Percentiles rank a stretch among this genome's conserved stretches.
Evolutionary conservation across 2,797 vertebrate genomes (phyloP).

Genomic region (Iguana delicatissima): DNA sequence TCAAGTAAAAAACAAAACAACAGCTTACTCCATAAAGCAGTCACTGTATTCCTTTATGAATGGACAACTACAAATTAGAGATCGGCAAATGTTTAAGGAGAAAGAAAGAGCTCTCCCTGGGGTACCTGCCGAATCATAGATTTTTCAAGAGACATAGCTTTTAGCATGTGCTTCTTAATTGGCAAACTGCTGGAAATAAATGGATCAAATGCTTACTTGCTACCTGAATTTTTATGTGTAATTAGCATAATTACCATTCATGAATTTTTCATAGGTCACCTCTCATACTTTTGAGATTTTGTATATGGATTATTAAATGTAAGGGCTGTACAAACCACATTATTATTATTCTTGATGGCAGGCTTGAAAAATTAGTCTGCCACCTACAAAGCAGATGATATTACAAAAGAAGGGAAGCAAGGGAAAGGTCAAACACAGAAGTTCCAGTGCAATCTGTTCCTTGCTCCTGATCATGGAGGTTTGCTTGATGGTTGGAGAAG

Average conservation of each 20-base stretch:
- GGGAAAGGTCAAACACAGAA: conserved; percentile 37
- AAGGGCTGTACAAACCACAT: conserved; percentile 19
- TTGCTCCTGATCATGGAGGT: neutral
- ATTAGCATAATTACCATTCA: conserved; percentile 61
- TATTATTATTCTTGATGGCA: conserved; percentile 21
- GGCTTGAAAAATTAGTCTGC: neutral
- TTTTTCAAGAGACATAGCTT: conserved; percentile 36
- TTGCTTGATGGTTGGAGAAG: neutral
- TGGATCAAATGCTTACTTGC: conserved; percentile 41
- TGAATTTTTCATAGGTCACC: conserved; percentile 43
- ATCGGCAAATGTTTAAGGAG: conserved; percentile 28
- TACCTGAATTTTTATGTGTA: conserved; percentile 47
- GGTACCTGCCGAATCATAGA: conserved; percentile 15
- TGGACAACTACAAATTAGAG: conserved; percentile 19
- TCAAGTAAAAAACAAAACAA: neutral
- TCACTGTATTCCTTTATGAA: neutral
- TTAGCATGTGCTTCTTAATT: conserved; percentile 33
- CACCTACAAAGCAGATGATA: neutral
- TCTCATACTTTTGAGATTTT: neutral
- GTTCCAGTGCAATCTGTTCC: conserved; percentile 3
- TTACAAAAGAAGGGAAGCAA: neutral
- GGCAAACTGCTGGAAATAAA: conserved; percentile 53
- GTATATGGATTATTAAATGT: neutral
- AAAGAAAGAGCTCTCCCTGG: conserved; percentile 4
- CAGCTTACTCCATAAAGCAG: rapidly evolving